Conservation (phyloP, 2,797 vertebrate genomes). For the Megaceryle alcyon region DNA sequence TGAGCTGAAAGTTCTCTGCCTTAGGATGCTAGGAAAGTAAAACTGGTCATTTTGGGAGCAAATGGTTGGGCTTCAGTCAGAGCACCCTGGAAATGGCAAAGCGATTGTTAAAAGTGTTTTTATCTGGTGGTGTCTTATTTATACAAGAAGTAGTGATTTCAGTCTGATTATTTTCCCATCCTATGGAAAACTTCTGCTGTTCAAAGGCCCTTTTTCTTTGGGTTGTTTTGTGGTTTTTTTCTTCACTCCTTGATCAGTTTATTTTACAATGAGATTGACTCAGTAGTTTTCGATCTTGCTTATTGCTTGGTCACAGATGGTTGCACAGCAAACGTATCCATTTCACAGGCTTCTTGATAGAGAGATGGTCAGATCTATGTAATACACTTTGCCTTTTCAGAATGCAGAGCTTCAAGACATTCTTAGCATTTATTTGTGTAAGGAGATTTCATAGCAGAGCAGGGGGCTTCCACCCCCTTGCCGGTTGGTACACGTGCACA, state of each 20-base stretch:
- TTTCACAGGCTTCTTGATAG: slow-evolving; percentile 3
- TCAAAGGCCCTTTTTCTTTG: background rate
- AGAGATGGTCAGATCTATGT: background rate
- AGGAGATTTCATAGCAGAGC: background rate
- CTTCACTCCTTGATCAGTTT: background rate
- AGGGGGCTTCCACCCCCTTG: background rate
- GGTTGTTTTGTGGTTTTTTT: background rate
- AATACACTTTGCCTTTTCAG: background rate
- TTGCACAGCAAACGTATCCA: slow-evolving; percentile 1
- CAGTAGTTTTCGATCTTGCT: background rate
- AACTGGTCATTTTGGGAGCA: slow-evolving; percentile 13
- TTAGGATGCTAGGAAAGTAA: slow-evolving; percentile 57
- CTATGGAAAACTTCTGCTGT: background rate
- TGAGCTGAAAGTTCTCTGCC: slow-evolving; percentile 64
- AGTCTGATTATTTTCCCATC: background rate
- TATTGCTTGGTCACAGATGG: slow-evolving; percentile 27
- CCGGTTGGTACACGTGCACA: background rate
- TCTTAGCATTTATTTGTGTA: background rate
- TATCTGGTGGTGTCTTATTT: background rate
- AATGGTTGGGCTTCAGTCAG: background rate
- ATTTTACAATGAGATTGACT: background rate
- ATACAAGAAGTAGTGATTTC: background rate
- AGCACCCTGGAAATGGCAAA: slow-evolving; percentile 16
- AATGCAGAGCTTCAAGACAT: background rate
- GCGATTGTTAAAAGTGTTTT: background rate